phyloP scores from a whole-genome alignment of 2,113 vertebrate species.

The Neolamprologus falcicula region DNA sequence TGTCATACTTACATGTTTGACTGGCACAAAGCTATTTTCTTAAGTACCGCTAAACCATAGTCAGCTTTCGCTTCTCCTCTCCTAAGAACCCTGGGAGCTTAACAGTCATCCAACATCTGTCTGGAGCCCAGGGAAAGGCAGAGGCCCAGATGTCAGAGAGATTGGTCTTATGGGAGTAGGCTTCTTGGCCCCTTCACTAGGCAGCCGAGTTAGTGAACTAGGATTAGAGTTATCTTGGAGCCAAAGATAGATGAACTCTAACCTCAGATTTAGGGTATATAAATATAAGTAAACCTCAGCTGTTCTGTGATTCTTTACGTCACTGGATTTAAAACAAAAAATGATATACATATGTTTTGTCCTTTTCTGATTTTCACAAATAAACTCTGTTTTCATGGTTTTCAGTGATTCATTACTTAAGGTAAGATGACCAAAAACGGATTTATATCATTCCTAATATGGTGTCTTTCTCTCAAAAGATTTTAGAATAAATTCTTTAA shows the following conservation, averaged over 20 bases:
- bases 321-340: neutral
- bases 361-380: neutral
- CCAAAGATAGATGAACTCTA: constrained; percentile 9
- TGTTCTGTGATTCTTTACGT: neutral
- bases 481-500: neutral
- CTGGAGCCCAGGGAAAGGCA: constrained; percentile 59
- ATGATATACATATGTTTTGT: too few relatives aligned
- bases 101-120: constrained; percentile 62
- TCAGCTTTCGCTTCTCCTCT: constrained; percentile 5
- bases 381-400: neutral
- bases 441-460: neutral
- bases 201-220: constrained; percentile 49
- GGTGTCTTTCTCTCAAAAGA: neutral
- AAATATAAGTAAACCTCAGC: neutral
- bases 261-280: constrained; percentile 3
- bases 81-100: constrained; percentile 53
- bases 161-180: constrained; percentile 65
- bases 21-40: neutral
- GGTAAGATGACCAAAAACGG: neutral
- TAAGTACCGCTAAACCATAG: neutral
- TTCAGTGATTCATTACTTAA: neutral
- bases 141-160: constrained; percentile 63
- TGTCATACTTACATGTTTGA: neutral
- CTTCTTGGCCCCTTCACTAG: constrained; percentile 56
- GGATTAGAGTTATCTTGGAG: constrained; percentile 46